Evolutionary conservation across 2,888 invertebrate genomes (phyloP).

Genomic region (Dexiosoma caninum): DNA sequence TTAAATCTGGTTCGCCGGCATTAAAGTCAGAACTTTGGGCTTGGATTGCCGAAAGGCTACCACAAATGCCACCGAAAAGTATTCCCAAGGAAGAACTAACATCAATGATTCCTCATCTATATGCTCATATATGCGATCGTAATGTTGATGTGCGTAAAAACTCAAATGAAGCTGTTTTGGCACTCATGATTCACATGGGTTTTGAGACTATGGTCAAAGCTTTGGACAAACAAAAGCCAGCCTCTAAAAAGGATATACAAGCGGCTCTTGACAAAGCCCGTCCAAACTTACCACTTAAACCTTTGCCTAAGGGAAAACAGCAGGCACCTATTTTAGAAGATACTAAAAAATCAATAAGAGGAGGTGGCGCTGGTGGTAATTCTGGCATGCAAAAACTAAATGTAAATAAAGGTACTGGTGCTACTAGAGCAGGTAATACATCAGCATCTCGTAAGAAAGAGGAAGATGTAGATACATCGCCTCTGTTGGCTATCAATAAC

Average conservation of each 20-base stretch:
- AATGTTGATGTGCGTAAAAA: slow-evolving; percentile 94
- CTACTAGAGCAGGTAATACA: slow-evolving; percentile 71
- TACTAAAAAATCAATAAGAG: slow-evolving; percentile 77
- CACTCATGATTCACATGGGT: slow-evolving; percentile 95
- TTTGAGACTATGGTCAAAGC: slow-evolving; percentile 79
- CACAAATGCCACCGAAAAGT: slow-evolving; percentile 83
- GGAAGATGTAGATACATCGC: slow-evolving; percentile 89
- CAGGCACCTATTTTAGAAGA: slow-evolving; percentile 79
- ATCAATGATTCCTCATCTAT: slow-evolving; percentile 87
- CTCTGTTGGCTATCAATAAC: slow-evolving; percentile 88
- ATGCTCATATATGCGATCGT: slow-evolving; percentile 91
- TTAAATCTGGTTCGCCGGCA: slow-evolving; percentile 90
- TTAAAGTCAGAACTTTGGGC: slow-evolving; percentile 88
- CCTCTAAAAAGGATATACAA: slow-evolving; percentile 86
- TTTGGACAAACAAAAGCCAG: slow-evolving; percentile 81
- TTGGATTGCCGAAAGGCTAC: slow-evolving; percentile 91
- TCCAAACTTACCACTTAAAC: slow-evolving; percentile 89
- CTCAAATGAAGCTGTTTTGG: slow-evolving; percentile 91
- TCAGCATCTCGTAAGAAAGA: slow-evolving; percentile 84
- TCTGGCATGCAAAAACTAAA: slow-evolving; percentile 65
- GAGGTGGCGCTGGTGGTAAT: slow-evolving; percentile 67
- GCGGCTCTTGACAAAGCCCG: slow-evolving; percentile 90
- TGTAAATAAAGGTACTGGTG: slow-evolving; percentile 63
- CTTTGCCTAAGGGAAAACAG: slow-evolving; percentile 82
- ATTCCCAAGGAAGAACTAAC: slow-evolving; percentile 90